Conservation (phyloP, 2,888 invertebrate species). For the Stenolophus ochropezus region DNA sequence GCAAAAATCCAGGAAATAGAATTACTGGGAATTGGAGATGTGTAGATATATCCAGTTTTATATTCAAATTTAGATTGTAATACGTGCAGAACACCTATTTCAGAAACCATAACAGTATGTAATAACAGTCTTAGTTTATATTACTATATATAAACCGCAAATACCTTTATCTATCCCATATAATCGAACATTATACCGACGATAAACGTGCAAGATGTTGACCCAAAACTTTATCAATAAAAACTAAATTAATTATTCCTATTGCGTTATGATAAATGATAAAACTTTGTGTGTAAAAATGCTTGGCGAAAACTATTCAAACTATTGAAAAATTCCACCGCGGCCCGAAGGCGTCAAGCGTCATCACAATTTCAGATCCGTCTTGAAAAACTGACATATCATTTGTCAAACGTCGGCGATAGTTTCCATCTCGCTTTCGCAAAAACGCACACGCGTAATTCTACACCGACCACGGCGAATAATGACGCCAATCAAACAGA, state of each 20-base stretch:
- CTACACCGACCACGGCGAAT: constrained; percentile 19
- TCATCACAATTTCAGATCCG: constrained; percentile 32
- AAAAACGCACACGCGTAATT: constrained; percentile 40
- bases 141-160: not conserved
- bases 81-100: not conserved
- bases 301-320: constrained; percentile 5
- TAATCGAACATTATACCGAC: not conserved
- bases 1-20: not conserved
- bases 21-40: not conserved
- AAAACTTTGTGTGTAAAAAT: not conserved
- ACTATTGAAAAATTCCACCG: constrained; percentile 13
- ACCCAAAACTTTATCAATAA: too few relatives aligned
- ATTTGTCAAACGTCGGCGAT: constrained; percentile 30
- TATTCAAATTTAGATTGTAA: constrained; percentile 10
- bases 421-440: constrained; percentile 9
- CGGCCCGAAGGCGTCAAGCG: not conserved
- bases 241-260: too few relatives aligned
- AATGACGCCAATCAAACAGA: constrained; percentile 46
- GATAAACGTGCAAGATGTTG: too few relatives aligned
- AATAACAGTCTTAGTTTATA: constrained; percentile 24
- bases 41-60: not conserved
- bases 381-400: constrained; percentile 44
- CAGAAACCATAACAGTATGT: not conserved
- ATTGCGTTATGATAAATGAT: constrained; percentile 23
- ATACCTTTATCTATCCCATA: not conserved